Conservation (phyloP, 1,140 invertebrate species). For the Adoxophyes honmai region DNA sequence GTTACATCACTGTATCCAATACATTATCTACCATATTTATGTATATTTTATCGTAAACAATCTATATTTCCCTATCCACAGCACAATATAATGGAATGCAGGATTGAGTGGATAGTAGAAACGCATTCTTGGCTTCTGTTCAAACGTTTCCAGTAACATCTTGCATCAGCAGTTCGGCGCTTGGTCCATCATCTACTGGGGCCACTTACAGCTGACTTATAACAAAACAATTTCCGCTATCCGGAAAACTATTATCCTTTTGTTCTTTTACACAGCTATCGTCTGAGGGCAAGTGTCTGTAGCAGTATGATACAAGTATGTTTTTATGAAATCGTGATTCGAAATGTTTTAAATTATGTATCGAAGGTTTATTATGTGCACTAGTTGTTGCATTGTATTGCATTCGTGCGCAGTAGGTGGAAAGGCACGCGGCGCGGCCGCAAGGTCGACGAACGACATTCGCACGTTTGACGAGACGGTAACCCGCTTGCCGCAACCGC, state of each 20-base stretch:
- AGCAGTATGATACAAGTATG: no score
- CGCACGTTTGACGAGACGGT: constrained; percentile 49
- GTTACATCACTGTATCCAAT: not conserved
- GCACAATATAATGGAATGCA: not conserved
- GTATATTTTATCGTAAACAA: not conserved
- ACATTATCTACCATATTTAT: no score
- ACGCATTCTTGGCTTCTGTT: constrained; percentile 28
- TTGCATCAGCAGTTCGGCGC: constrained; percentile 17
- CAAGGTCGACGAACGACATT: constrained; percentile 74
- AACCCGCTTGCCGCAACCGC: constrained; percentile 17
- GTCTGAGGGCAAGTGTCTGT: no score
- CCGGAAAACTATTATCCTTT: no score
- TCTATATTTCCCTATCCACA: constrained; percentile 5
- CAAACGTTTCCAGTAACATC: constrained; percentile 20
- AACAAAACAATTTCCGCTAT: no score
- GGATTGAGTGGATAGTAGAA: constrained; percentile 7
- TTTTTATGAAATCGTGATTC: no score
- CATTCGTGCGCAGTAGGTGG: constrained; percentile 42
- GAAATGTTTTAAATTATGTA: no score
- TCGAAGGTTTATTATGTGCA: constrained; percentile 35
- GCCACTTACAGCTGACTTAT: not conserved
- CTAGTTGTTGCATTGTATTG: constrained; percentile 26
- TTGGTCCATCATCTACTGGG: constrained; percentile 22
- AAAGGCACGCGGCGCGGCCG: constrained; percentile 58
- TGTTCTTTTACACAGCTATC: no score